Evolutionary conservation across 2,888 invertebrate species (phyloP).

Genomic region (Plagiodera versicolora): DNA sequence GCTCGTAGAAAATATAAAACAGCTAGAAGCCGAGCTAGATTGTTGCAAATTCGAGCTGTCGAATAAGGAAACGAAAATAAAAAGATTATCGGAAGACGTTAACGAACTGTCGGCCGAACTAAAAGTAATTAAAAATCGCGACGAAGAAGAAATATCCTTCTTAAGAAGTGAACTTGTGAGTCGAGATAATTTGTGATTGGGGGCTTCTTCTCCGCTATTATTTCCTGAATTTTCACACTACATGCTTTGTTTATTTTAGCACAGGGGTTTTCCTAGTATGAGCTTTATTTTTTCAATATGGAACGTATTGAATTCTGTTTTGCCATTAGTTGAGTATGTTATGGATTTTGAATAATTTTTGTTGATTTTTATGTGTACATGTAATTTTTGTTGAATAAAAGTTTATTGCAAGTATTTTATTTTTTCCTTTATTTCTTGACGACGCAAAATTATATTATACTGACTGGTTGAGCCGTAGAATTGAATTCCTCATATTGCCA

Average conservation of each 20-base stretch:
- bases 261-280: constrained; percentile 14
- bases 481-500: neutral
- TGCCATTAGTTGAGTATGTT: constrained; percentile 13
- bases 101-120: constrained; percentile 72
- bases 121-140: constrained; percentile 56
- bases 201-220: constrained; percentile 17
- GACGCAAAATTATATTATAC: no score
- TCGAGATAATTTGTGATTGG: constrained; percentile 43
- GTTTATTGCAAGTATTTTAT: constrained; percentile 32
- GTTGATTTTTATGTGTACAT: constrained; percentile 27
- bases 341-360: constrained; percentile 17
- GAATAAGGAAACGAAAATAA: constrained; percentile 72
- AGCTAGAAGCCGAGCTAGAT: constrained; percentile 67
- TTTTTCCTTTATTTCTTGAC: constrained; percentile 30
- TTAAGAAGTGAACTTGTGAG: constrained; percentile 62
- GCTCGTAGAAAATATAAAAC: constrained; percentile 65
- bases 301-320: constrained; percentile 16
- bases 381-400: constrained; percentile 34
- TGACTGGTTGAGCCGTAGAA: no score
- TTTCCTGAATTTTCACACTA: constrained; percentile 19
- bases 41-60: constrained; percentile 66
- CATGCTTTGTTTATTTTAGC: constrained; percentile 29
- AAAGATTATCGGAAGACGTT: constrained; percentile 72
- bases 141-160: constrained; percentile 60
- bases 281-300: constrained; percentile 15